phyloP scores from a whole-genome alignment of 2,888 invertebrate species.

The Pyralis farinalis region DNA sequence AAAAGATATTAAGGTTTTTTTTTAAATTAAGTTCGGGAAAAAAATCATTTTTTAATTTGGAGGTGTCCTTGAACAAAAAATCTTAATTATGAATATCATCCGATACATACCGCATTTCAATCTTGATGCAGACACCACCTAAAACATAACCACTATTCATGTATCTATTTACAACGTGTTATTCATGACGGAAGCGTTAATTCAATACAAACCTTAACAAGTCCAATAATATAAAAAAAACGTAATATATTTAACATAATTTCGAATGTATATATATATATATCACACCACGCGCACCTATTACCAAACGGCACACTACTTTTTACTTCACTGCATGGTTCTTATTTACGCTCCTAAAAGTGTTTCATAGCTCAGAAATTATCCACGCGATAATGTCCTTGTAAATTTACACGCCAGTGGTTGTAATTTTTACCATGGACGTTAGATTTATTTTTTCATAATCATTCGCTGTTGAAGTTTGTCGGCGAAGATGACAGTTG shows the following conservation, averaged over 20 bases:
- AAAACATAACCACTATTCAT: slow-evolving; percentile 29
- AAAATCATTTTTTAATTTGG: too few species aligned
- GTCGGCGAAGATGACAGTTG: too few species aligned
- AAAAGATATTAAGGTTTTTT: too few species aligned
- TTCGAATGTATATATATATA: slow-evolving; percentile 14
- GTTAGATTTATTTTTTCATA: slow-evolving; percentile 21
- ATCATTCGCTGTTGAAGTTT: slow-evolving; percentile 3
- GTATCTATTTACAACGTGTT: too few species aligned
- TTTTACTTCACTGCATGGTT: slow-evolving; percentile 27
- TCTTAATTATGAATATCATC: slow-evolving; percentile 1
- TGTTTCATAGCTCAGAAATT: slow-evolving; percentile 50
- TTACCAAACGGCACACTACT: slow-evolving; percentile 38
- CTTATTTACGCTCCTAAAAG: slow-evolving; percentile 44
- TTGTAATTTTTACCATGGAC: slow-evolving; percentile 35
- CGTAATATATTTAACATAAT: slow-evolving; percentile 16
- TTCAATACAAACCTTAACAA: neutral
- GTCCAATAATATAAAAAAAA: slow-evolving; percentile 17
- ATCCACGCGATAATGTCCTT: slow-evolving; percentile 63
- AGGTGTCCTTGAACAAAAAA: too few species aligned
- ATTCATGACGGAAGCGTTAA: too few species aligned
- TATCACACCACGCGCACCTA: slow-evolving; percentile 35
- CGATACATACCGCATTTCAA: slow-evolving; percentile 45
- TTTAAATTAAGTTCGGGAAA: too few species aligned
- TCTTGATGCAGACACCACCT: slow-evolving; percentile 37
- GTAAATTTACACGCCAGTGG: slow-evolving; percentile 39